Evolutionary conservation across 2,113 vertebrate species (phyloP), one percentile per base, ranked within the genome.

Genomic region (Taurulus bubalis): DNA sequence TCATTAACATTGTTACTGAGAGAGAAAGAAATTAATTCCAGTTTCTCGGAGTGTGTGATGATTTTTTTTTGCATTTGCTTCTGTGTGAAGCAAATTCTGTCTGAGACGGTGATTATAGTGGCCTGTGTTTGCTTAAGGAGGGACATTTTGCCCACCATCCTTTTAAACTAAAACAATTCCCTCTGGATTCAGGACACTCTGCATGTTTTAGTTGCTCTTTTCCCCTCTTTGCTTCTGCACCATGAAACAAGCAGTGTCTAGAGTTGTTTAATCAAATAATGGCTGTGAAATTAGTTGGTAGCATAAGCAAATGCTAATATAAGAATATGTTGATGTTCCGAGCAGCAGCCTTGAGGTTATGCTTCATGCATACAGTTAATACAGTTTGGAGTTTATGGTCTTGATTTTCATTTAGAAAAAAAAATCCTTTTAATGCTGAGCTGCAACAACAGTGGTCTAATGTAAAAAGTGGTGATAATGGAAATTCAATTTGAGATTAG

Each of bases 281-380:
- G 34, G 60, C 58, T 88, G 58, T 82, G 78, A 82, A 86, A 86
- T 90, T 34, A 82, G 14, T 65, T 62, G 49, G 51, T 55, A 71
- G 71, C 73, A 81, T 75, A 80, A 83, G 80, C 60, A 71, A 82
- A 79, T 69, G 47, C n/a, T 68, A 75, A 66, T 62, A 22, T 3
- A 34, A 24, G n/a, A 73, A 80, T 74, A 22, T 73, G 36, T 24
- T 66, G 51, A 77, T 78, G 75, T 73, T 65, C 38, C 22, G 30
- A 60, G 68, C 62, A 24, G 77, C 68, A 70, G 72, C 38, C 67
- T 69, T 53, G 18, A 56, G 49, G 63, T 63, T 73, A 32, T 38
- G 71, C 58, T 47, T 69, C 24, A 22, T n/a, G 30, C 47, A 15
- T 64, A 64, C 32, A 66, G n/a, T 63, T 59, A 62, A 68, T 67